Evolutionary conservation across 2,888 invertebrate species (phyloP), one percentile per base, ranked within the genome.

Genomic region (Megaustenia siamemsis): DNA sequence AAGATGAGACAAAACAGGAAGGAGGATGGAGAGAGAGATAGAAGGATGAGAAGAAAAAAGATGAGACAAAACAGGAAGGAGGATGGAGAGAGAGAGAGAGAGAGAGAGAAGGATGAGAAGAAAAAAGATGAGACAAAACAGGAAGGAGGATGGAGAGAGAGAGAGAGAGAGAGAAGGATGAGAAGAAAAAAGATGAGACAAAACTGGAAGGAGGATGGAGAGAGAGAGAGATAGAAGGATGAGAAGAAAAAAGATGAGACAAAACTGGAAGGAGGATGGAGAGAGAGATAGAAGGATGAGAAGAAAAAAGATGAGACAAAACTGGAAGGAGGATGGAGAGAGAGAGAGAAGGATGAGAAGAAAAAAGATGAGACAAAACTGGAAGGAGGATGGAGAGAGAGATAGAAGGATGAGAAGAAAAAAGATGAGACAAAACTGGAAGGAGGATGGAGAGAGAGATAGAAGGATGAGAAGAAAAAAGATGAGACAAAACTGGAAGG

Each of bases 81-180:
- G 21, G 24, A 40, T 10, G 28, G 32, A 69, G 80, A 80, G 49
- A 80, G 69, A 80, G 12, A 68, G 80, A 68, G 49, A 69, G 69
- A 80, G 15, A 53, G 53, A 79, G 21, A 68, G 66, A 79, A 28
- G 45, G 45, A 79, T n/a, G n/a, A n/a, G n/a, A n/a, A n/a, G 43
- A 35, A 15, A 73, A 40, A 73, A 8, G 28, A 40, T 38, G 12
- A 35, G 73, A 40, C 12, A n/a, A 40, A 40, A 35, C 28, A 73
- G 38, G 40, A 15, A 66, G 73, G 40, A 15, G n/a, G 35, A n/a
- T 35, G n/a, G n/a, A n/a, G n/a, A n/a, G n/a, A n/a, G n/a, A n/a
- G n/a, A n/a, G n/a, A n/a, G n/a, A n/a, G n/a, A n/a, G n/a, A n/a
- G n/a, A n/a, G n/a, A n/a, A n/a, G n/a, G n/a, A n/a, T n/a, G n/a